Evolutionary conservation across 2,888 invertebrate genomes (phyloP), one percentile per base, ranked within the genome.

Genomic region (Ichneumoninae sp.): DNA sequence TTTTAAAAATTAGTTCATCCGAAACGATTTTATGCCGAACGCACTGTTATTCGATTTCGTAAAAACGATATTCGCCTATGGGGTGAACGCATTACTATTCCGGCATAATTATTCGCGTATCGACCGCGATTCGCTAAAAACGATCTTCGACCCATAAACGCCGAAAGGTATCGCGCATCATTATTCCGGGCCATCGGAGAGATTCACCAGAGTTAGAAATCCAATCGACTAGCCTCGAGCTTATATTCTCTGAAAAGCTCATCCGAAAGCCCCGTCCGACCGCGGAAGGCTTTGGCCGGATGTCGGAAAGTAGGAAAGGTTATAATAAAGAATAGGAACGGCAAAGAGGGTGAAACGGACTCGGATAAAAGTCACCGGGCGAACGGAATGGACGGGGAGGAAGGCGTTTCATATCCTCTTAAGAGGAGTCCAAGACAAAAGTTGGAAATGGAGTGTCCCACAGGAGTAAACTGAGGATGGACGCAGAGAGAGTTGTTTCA

Each of bases 161-260:
- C n/a, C 19, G 36, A 36, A 33, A 19, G 36, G 36, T 30, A 62
- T 62, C 6, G 30, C 1, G 22, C 22, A 22, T 22, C 52, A 82
- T 74, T 78, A 52, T 78, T 44, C 40, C 68, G 72, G 74, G 68
- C 78, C 78, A 82, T 74, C 30, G 78, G 47, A 19, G 66, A 60
- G n/a, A n/a, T 52, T 72, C 47, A 71, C 26, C 19, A 50, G 57
- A n/a, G 40, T 52, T 3, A 52, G 57, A 40, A 78, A 72, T 78
- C 52, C 50, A 62, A 72, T 77, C 40, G 62, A 69, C 60, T 66
- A 36, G 6, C 52, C 19, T 7, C 62, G 19, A 62, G 7, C 30
- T 62, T 40, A 77, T 82, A 33, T 33, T 33, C 33, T 33, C 33
- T 6, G 33, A 33, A 33, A 33, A 7, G 33, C 33, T 33, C 33